phyloP scores from a whole-genome alignment of 2,888 invertebrate genomes.

The Platycnemis pennipes region DNA sequence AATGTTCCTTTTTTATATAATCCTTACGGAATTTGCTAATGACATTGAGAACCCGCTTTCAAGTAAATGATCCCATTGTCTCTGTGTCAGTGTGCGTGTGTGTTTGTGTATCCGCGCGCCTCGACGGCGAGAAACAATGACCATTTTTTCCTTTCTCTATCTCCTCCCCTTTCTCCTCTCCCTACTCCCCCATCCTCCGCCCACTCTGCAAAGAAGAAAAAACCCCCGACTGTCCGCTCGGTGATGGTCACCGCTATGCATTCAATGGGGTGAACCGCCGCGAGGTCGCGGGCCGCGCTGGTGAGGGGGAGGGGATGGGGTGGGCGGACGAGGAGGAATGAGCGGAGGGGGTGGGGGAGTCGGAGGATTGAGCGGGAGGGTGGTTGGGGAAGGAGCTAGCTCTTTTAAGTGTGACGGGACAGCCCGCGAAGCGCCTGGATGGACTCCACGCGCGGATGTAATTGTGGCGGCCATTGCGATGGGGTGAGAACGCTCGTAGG shows the following conservation, averaged over 20 bases:
- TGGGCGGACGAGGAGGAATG: not conserved
- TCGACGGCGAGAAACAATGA: not conserved
- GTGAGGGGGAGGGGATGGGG: not conserved
- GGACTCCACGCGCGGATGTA: not conserved
- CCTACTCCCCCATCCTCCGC: not conserved
- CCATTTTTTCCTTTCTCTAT: not conserved
- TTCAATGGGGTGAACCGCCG: not conserved
- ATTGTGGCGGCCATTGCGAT: not conserved
- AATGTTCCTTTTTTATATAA: too few relatives aligned
- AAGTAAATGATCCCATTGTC: not conserved
- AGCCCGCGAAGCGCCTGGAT: not conserved
- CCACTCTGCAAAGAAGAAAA: not conserved
- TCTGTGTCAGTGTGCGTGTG: not conserved
- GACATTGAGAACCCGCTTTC: too few relatives aligned
- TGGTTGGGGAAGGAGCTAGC: not conserved
- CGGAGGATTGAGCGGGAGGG: too few relatives aligned
- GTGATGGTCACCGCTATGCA: constrained; percentile 5
- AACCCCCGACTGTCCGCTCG: not conserved
- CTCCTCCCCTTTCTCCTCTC: not conserved
- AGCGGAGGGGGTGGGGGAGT: not conserved
- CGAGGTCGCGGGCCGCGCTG: not conserved
- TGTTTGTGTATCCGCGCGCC: not conserved
- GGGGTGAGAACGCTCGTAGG: too few relatives aligned
- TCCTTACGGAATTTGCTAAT: too few relatives aligned
- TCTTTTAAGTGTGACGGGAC: not conserved